Percentiles rank a stretch among this genome's conserved stretches.
These are phyloP conservation scores for Berghia stephanieae DNA, from an alignment of 1,140 invertebrate genomes.

Conservation along the genomic window DNA sequence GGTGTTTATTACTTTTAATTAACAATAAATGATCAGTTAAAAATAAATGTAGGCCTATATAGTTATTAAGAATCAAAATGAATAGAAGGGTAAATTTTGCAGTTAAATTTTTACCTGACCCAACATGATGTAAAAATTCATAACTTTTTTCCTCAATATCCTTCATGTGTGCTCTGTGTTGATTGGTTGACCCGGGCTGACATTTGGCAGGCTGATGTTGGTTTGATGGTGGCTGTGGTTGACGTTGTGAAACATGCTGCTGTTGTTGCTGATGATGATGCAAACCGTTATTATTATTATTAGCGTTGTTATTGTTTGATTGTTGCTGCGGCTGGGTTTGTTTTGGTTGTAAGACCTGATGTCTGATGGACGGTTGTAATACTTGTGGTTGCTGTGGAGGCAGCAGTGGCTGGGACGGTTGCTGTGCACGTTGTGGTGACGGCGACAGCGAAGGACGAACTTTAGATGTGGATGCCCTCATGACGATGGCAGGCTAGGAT, in stretches of 20 bases:
- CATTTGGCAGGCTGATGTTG: background rate
- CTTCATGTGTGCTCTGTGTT: background rate
- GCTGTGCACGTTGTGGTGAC: no score
- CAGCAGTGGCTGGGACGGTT: no score
- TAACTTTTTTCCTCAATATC: conserved; percentile 17
- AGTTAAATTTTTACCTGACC: conserved; percentile 13
- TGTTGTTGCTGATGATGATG: conserved; percentile 18
- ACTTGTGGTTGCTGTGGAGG: background rate
- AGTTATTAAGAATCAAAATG: no score
- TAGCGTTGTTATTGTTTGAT: no score
- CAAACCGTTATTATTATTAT: no score
- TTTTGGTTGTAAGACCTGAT: conserved; percentile 26
- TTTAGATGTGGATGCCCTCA: no score
- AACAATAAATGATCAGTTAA: no score
- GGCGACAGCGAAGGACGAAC: no score
- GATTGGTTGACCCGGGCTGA: background rate
- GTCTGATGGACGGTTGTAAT: conserved; percentile 16
- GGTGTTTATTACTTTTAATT: no score
- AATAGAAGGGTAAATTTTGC: background rate
- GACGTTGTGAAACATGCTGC: conserved; percentile 7
- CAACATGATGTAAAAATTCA: conserved; percentile 27
- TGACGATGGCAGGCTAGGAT: no score
- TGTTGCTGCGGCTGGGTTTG: conserved; percentile 24
- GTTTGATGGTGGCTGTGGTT: background rate
- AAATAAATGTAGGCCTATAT: no score